phyloP scores from a whole-genome alignment of 35 echinoderm and acorn worm species.

The Heliocidaris tuberculata region DNA sequence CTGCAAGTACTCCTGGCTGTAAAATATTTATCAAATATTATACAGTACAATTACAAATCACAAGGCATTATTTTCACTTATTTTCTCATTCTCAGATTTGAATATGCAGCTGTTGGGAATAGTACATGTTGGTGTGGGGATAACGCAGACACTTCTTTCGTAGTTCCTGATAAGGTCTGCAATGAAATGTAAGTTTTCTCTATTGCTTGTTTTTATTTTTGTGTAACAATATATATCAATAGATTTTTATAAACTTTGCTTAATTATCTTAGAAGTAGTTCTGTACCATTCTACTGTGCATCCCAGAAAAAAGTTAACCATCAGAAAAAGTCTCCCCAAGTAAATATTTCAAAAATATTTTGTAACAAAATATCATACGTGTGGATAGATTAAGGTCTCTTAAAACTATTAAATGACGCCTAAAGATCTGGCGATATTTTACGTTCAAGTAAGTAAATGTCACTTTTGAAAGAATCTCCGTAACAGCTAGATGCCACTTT shows the following conservation, averaged over 20 bases:
- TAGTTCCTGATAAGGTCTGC: background rate
- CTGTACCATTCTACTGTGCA: background rate
- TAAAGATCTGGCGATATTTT: too few relatives aligned
- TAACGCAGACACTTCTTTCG: background rate
- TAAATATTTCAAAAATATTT: background rate
- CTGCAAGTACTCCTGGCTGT: too few relatives aligned
- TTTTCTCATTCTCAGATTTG: background rate
- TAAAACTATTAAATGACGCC: too few relatives aligned
- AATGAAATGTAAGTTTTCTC: constrained; percentile 10
- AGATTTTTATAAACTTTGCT: background rate
- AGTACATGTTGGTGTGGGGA: background rate
- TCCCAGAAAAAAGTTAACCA: too few relatives aligned
- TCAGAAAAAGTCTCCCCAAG: too few relatives aligned
- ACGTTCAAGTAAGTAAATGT: too few relatives aligned
- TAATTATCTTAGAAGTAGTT: background rate
- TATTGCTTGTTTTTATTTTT: background rate
- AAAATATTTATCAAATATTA: too few relatives aligned
- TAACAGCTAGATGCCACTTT: too few relatives aligned
- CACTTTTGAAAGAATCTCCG: too few relatives aligned
- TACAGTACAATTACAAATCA: background rate
- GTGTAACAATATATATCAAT: background rate
- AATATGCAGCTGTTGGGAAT: background rate
- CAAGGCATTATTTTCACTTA: background rate
- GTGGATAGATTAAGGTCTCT: too few relatives aligned
- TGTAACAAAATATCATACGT: too few relatives aligned